Base-by-base conservation (phyloP, 2,888 invertebrate species). In the Galerucella pusilla region DNA sequence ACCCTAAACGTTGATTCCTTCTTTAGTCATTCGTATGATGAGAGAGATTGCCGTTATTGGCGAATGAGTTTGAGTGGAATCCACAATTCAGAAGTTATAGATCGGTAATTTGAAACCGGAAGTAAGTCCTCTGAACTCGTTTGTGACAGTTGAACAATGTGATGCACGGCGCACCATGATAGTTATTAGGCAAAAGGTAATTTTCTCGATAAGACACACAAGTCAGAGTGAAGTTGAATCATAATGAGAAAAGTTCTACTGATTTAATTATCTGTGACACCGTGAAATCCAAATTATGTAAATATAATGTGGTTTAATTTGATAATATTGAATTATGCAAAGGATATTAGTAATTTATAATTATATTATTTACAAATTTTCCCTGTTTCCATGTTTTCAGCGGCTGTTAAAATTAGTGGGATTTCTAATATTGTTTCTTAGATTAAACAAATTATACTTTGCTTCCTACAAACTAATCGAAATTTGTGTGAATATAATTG, bases 251-350 rank as follows among this genome's bases (percentile, higher is more conserved):
- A 83, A 83, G 80, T 83, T 83, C 79, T 73, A 73, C 80, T 82
- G 82, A 83, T 83, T 82, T 83, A 82, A 83, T 83, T 82, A 83
- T 81, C 80, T 82, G 81, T 81, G 83, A 82, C 83, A 82, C 81
- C 82, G 81, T 81, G 82, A 82, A 83, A 83, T 83, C 80, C 80
- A 82, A 83, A 83, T 83, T 83, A 83, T 83, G 83, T 81, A 83
- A 82, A 83, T 83, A 81, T 81, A 81, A 83, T 83, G 81, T 80
- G 82, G 81, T 80, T 81, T 82, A 81, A 83, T 83, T 82, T 79
- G 80, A 70, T 81, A 79, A 81, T 82, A 83, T 83, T 82, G 82
- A 81, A 83, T 83, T 83, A 83, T 82, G 80, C 82, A 81, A 79
- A 79, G 74, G 80, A 80, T 81, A 80, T 78, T 80, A 80, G 79